Conservation (phyloP, 1,140 invertebrate genomes). For the Philotrypesis tridentata region DNA sequence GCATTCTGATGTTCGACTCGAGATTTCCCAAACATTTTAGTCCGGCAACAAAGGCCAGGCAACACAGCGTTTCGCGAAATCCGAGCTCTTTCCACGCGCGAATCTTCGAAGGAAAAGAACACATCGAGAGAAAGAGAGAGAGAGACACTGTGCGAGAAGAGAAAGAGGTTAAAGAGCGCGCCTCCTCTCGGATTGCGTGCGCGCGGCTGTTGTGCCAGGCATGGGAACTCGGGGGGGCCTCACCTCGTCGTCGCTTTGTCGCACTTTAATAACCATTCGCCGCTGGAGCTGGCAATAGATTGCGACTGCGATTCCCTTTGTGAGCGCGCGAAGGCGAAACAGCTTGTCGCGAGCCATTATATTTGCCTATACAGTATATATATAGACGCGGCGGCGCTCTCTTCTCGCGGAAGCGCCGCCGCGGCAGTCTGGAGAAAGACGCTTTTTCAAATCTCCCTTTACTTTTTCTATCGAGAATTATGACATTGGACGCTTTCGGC, state of each 20-base stretch:
- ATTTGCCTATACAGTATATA: no score
- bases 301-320: conserved; percentile 36
- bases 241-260: conserved; percentile 18
- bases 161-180: conserved; percentile 33
- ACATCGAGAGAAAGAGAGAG: neutral
- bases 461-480: no score
- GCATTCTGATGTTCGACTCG: no score
- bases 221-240: conserved; percentile 21
- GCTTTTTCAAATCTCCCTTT: neutral
- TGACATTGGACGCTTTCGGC: no score
- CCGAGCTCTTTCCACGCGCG: no score
- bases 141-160: no score
- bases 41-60: no score
- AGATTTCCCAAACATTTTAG: no score
- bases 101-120: neutral
- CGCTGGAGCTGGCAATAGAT: conserved; percentile 30
- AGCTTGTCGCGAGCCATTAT: conserved; percentile 26
- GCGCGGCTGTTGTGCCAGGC: conserved; percentile 6
- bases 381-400: no score
- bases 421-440: neutral
- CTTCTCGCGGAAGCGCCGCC: no score
- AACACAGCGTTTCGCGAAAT: no score
- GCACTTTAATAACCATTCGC: conserved; percentile 36
- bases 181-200: conserved; percentile 5
- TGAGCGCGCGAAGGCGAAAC: conserved; percentile 14